Evolutionary conservation across 2,797 vertebrate genomes (phyloP).

Genomic region (Anguilla obscura): DNA sequence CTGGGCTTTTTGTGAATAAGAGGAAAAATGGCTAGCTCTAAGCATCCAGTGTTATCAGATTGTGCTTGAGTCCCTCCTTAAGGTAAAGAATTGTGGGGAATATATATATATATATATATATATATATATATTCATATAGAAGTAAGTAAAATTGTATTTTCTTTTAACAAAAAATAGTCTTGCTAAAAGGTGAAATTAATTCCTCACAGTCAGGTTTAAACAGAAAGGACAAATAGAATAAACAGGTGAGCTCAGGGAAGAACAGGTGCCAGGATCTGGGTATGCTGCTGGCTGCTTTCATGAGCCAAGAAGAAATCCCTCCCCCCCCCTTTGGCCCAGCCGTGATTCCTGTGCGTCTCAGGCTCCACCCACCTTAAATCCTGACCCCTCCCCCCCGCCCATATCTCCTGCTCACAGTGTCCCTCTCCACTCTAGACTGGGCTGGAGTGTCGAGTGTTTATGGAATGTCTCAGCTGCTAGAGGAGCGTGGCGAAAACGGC

Average conservation of each 20-base stretch:
- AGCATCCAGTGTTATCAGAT: not conserved
- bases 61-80: not conserved
- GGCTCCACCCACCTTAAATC: not conserved
- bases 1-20: not conserved
- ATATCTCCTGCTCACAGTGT: not conserved
- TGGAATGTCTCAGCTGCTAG: slow-evolving; percentile 30
- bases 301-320: not conserved
- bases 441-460: slow-evolving; percentile 28
- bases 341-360: not conserved
- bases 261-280: slow-evolving; percentile 2
- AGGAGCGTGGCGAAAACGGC: not conserved
- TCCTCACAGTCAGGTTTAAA: slow-evolving; percentile 5
- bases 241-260: not conserved
- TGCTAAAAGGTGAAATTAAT: not conserved
- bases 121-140: not conserved
- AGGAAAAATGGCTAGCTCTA: not conserved
- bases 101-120: too few species aligned
- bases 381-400: not conserved
- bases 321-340: not conserved
- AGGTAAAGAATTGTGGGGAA: not conserved
- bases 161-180: not conserved
- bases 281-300: not conserved
- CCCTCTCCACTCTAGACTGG: not conserved
- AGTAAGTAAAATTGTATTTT: not conserved
- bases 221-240: not conserved